Conservation (phyloP, 2,113 vertebrate species). For the Pristiophorus japonicus region DNA sequence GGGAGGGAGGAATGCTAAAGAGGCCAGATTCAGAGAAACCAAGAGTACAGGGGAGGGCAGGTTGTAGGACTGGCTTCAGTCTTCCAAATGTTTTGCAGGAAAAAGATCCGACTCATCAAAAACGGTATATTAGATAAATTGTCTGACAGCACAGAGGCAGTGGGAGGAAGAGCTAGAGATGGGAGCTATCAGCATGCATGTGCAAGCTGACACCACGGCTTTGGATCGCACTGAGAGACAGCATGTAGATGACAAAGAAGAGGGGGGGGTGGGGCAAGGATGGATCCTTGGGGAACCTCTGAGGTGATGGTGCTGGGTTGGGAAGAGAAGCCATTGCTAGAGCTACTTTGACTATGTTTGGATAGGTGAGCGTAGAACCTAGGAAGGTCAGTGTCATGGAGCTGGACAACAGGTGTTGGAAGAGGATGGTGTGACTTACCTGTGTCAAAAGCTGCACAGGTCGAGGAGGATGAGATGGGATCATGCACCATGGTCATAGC, state of each 20-base stretch:
- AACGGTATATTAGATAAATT: too few relatives aligned
- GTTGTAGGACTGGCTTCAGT: not conserved
- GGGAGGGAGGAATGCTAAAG: not conserved
- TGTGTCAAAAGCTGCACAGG: not conserved
- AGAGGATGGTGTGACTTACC: not conserved
- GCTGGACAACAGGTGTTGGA: not conserved
- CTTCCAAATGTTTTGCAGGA: not conserved
- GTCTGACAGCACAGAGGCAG: not conserved
- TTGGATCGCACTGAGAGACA: not conserved
- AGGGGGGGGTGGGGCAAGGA: not conserved
- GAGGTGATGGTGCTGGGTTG: not conserved
- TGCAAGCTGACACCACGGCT: not conserved
- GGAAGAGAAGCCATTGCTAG: not conserved
- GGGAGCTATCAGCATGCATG: not conserved
- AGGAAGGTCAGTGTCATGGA: not conserved
- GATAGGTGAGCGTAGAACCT: not conserved
- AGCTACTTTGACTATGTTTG: not conserved
- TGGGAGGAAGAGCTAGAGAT: not conserved
- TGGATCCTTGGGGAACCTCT: not conserved
- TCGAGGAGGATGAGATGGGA: not conserved
- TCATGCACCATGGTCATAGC: not conserved
- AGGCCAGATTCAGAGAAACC: not conserved
- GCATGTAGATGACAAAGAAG: not conserved
- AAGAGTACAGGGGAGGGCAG: not conserved
- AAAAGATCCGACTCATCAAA: not conserved